Conservation (phyloP, 1,140 invertebrate genomes). For the Neuroterus valhalla region DNA sequence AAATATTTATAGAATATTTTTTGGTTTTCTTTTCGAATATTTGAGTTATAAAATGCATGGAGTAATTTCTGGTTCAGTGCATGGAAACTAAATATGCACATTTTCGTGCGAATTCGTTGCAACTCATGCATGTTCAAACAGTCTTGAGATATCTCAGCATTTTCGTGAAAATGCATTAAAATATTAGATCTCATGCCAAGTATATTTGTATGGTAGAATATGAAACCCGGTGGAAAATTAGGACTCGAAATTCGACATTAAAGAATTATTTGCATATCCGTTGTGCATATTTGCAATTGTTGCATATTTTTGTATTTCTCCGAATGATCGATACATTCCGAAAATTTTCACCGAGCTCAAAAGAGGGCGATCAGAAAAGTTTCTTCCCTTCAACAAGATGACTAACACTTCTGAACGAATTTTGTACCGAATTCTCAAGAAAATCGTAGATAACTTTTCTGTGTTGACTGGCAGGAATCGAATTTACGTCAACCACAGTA, state of each 20-base stretch:
- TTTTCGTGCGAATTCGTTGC: slow-evolving; percentile 21
- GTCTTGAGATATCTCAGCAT: neutral
- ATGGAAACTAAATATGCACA: neutral
- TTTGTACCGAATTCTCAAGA: neutral
- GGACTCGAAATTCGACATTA: no score
- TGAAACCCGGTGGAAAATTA: no score
- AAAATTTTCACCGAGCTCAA: no score
- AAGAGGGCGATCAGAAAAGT: neutral
- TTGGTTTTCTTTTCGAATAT: slow-evolving; percentile 4
- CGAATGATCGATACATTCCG: no score
- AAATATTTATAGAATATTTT: neutral
- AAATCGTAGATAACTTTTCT: slow-evolving; percentile 5
- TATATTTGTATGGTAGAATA: no score
- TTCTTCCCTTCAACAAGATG: neutral
- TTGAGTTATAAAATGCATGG: neutral
- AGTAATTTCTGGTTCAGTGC: neutral
- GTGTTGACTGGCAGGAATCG: slow-evolving; percentile 9
- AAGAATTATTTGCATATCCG: no score
- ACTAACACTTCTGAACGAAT: neutral
- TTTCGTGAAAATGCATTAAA: neutral
- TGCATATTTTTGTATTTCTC: no score
- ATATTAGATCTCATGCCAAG: no score
- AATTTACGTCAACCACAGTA: slow-evolving; percentile 22
- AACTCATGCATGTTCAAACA: slow-evolving; percentile 16
- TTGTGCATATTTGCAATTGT: no score